Evolutionary conservation across 2,888 invertebrate species (phyloP).

Genomic region (Arctia plantaginis): DNA sequence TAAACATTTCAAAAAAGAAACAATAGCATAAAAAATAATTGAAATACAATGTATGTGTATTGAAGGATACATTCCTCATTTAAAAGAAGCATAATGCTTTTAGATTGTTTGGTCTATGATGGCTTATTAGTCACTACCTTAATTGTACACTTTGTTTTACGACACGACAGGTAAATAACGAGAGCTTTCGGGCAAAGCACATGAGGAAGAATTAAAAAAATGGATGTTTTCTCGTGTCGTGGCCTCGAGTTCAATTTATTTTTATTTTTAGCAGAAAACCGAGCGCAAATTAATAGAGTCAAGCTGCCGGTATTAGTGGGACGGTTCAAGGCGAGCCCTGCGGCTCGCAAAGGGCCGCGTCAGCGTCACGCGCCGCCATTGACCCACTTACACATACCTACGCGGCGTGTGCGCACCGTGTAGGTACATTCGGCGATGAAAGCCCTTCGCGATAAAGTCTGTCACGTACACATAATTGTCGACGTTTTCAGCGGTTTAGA

Average conservation of each 20-base stretch:
- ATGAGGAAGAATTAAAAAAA: slow-evolving; percentile 25
- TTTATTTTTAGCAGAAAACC: slow-evolving; percentile 74
- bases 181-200: background rate
- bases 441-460: slow-evolving; percentile 64
- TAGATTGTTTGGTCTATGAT: background rate
- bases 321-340: slow-evolving; percentile 85
- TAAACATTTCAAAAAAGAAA: background rate
- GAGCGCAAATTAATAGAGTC: slow-evolving; percentile 79
- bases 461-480: slow-evolving; percentile 70
- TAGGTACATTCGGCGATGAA: slow-evolving; percentile 72
- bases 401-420: slow-evolving; percentile 74
- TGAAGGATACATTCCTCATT: background rate
- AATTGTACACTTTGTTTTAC: background rate
- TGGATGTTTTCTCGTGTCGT: slow-evolving; percentile 32
- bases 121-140: background rate
- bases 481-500: slow-evolving; percentile 2
- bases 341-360: slow-evolving; percentile 80
- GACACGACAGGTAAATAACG: background rate
- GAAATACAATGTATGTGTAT: background rate
- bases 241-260: slow-evolving; percentile 52
- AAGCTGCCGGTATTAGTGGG: slow-evolving; percentile 69
- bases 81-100: background rate
- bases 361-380: slow-evolving; percentile 85
- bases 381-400: slow-evolving; percentile 80
- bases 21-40: background rate